Conservation (phyloP, 2,888 invertebrate species). For the Zhengitettix transpicula region DNA sequence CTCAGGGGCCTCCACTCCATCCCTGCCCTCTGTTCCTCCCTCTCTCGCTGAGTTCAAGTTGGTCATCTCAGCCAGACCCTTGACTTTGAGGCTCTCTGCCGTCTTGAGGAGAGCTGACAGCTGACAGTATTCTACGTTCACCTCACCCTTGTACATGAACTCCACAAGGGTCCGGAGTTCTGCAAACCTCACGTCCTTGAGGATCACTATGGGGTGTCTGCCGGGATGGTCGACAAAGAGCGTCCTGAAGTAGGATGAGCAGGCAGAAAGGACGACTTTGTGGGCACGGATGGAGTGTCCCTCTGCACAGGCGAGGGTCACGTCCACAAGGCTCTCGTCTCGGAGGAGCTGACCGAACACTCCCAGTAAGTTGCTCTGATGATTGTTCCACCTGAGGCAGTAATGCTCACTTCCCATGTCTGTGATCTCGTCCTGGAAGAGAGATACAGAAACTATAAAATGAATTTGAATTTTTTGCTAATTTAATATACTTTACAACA, state of each 20-base stretch:
- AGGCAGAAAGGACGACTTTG: constrained; percentile 88
- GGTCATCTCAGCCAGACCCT: constrained; percentile 86
- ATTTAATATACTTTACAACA: no score
- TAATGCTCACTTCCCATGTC: constrained; percentile 97
- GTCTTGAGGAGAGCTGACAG: constrained; percentile 79
- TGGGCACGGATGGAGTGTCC: constrained; percentile 90
- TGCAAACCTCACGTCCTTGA: constrained; percentile 83
- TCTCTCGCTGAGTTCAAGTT: constrained; percentile 46
- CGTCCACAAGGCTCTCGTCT: constrained; percentile 91
- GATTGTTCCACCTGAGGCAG: constrained; percentile 98
- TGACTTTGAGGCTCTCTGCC: constrained; percentile 83
- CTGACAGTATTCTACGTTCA: constrained; percentile 88
- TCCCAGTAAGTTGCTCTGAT: constrained; percentile 94
- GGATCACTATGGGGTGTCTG: constrained; percentile 83
- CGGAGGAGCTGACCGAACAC: constrained; percentile 91
- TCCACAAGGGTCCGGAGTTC: constrained; percentile 83
- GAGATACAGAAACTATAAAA: background rate
- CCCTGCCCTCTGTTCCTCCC: constrained; percentile 16
- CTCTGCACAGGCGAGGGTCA: constrained; percentile 90
- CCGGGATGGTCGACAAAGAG: constrained; percentile 86
- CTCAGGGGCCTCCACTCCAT: constrained; percentile 14
- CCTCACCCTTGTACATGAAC: constrained; percentile 94
- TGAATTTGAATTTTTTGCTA: no score
- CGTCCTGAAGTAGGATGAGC: constrained; percentile 88
- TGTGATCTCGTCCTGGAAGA: constrained; percentile 64